Percentiles rank a stretch among this genome's conserved stretches.
Conservation (phyloP, 2,888 invertebrate species). For the Hartigia nigra region DNA sequence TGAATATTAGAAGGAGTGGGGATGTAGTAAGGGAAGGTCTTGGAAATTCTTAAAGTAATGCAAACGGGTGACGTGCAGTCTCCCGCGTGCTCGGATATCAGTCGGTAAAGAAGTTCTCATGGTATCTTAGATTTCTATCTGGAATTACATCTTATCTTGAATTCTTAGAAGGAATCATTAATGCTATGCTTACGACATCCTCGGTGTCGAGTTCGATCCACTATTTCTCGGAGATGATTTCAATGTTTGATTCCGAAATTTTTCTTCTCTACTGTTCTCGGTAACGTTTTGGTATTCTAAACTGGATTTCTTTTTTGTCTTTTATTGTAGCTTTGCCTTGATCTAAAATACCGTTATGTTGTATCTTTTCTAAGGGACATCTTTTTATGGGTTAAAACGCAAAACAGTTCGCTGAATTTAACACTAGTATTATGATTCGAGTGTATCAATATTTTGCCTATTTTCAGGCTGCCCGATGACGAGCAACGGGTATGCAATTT, state of each 20-base stretch:
- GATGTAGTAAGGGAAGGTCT: neutral
- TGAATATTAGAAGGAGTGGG: neutral
- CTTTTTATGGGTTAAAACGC: neutral
- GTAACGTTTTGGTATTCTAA: neutral
- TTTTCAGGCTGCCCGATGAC: neutral
- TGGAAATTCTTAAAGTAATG: neutral
- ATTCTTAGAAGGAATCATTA: neutral
- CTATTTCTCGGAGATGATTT: neutral
- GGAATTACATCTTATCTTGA: neutral
- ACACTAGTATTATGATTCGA: neutral
- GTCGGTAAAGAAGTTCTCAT: neutral
- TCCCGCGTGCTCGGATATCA: neutral
- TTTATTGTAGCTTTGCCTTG: neutral
- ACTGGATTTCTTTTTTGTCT: neutral
- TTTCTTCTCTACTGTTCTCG: neutral
- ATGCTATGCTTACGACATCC: neutral
- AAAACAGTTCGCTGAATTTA: neutral
- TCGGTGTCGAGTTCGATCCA: neutral
- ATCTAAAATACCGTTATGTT: neutral
- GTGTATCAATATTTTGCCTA: neutral
- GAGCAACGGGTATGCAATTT: neutral
- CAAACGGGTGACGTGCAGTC: neutral
- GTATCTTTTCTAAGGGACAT: neutral
- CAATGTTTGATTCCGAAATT: neutral
- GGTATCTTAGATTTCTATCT: constrained; percentile 5